Evolutionary conservation across 2,113 vertebrate genomes (phyloP).

Genomic region (Nannospalax galili): DNA sequence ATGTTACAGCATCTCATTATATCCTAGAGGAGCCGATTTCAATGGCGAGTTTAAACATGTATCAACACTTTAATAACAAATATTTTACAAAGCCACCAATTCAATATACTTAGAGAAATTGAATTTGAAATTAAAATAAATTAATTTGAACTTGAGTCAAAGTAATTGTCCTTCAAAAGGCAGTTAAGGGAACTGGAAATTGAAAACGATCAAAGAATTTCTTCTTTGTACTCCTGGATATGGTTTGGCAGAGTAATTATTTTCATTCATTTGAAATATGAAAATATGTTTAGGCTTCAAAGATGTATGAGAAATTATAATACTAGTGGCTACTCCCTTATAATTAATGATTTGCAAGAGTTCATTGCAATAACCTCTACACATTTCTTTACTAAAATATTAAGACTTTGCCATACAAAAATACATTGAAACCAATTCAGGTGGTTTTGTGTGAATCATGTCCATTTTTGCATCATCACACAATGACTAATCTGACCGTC

Average conservation of each 20-base stretch:
- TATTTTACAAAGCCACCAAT: constrained; percentile 24
- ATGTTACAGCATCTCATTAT: not conserved
- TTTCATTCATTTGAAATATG: not conserved
- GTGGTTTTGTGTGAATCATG: not conserved
- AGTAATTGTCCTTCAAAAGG: constrained; percentile 31
- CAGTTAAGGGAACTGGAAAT: not conserved
- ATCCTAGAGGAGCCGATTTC: not conserved
- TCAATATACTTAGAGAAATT: not conserved
- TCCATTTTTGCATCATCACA: not conserved
- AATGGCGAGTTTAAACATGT: constrained; percentile 17
- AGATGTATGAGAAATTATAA: not conserved
- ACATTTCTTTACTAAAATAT: not conserved
- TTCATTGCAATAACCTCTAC: not conserved
- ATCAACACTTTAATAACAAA: constrained; percentile 23
- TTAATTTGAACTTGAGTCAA: constrained; percentile 7
- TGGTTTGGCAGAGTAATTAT: not conserved
- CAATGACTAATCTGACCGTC: not conserved
- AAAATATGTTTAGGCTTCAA: not conserved
- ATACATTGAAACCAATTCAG: not conserved
- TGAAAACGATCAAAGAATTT: not conserved
- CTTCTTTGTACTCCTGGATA: not conserved
- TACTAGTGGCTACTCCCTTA: not conserved
- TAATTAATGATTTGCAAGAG: not conserved
- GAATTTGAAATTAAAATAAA: constrained; percentile 6
- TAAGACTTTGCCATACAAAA: not conserved